Evolutionary conservation across 1,140 invertebrate genomes (phyloP), one percentile per base, ranked within the genome.

Genomic region (Panagrolaimus sp.): DNA sequence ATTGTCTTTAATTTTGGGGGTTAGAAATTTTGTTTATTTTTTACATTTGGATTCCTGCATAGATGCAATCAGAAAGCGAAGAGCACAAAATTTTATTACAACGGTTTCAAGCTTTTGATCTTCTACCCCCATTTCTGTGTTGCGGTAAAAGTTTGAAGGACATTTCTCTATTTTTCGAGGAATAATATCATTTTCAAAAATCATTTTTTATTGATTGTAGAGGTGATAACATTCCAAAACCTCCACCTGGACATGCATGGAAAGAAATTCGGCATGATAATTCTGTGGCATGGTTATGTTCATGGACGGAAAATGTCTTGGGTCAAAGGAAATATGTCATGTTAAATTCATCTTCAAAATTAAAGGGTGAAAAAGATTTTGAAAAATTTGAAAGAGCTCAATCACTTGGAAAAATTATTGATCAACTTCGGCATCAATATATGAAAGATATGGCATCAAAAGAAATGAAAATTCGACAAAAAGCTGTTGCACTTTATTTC

Each of bases 311-410:
- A 86, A 99, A 98, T 86, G 92, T 99, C 62, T 85, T 88, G 85
- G 92, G 92, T 0, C 91, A 93, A 84, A 92, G 91, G 0, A 99
- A 99, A 85, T 99, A 99, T 85, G 90, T 99, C 42, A 99, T 99
- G 96, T 87, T 99, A 76, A 99, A 98, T 88, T 93, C 96, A 38
- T 93, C 93, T 66, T 98, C 94, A n/a, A 94, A 96, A 84, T 85
- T 99, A n/a, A 99, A 99, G 79, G 96, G 95, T 61, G 94, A 98
- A 86, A 98, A 98, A 84, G 96, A 99, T 88, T 96, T 91, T 91
- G 90, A 95, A 82, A 99, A 99, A 82, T 99, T 98, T 85, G 96
- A 99, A 85, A 96, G 90, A 45, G 96, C 96, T 57, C 51, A 1
- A 87, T 96, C 67, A 90, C 91, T 78, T 86, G 99, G 63, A 87